These are phyloP conservation scores for Danaus melanippus DNA, from an alignment of 1,140 invertebrate genomes.

Conservation along the genomic window DNA sequence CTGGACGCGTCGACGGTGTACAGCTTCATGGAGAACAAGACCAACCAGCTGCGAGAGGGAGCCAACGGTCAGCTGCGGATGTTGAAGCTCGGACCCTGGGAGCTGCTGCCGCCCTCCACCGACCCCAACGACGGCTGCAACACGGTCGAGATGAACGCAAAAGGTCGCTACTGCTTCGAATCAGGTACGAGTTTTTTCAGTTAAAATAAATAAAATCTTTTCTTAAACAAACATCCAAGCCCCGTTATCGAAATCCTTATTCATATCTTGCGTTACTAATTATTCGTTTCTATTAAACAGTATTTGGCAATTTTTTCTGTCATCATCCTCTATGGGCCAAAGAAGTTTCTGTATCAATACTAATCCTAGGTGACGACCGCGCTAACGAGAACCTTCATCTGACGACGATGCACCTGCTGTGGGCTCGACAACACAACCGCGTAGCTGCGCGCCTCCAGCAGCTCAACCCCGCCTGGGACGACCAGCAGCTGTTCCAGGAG, in stretches of 20 bases:
- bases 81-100: conserved; percentile 75
- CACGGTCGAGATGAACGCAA: conserved; percentile 74
- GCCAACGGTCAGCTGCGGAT: conserved; percentile 75
- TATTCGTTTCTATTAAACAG: not conserved
- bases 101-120: conserved; percentile 79
- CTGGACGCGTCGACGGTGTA: conserved; percentile 94
- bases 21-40: conserved; percentile 75
- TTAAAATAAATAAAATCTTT: not conserved
- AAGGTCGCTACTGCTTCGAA: conserved; percentile 85
- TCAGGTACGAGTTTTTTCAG: conserved; percentile 67
- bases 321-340: too few relatives aligned
- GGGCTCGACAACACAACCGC: conserved; percentile 88
- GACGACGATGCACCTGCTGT: conserved; percentile 86
- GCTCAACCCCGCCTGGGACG: conserved; percentile 88
- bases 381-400: conserved; percentile 88
- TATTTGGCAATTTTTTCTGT: not conserved
- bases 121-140: conserved; percentile 85
- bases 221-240: too few relatives aligned
- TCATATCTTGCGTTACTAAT: too few relatives aligned
- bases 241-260: too few relatives aligned
- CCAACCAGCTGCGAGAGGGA: conserved; percentile 72
- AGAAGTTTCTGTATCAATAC: too few relatives aligned
- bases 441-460: conserved; percentile 76
- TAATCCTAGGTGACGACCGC: conserved; percentile 77
- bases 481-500: conserved; percentile 87